A percentile compares a stretch with the other conserved stretches of the same genome.
These are phyloP conservation scores for Urocitellus parryii DNA, from an alignment of 2,113 vertebrate species.

Conservation along the genomic window DNA sequence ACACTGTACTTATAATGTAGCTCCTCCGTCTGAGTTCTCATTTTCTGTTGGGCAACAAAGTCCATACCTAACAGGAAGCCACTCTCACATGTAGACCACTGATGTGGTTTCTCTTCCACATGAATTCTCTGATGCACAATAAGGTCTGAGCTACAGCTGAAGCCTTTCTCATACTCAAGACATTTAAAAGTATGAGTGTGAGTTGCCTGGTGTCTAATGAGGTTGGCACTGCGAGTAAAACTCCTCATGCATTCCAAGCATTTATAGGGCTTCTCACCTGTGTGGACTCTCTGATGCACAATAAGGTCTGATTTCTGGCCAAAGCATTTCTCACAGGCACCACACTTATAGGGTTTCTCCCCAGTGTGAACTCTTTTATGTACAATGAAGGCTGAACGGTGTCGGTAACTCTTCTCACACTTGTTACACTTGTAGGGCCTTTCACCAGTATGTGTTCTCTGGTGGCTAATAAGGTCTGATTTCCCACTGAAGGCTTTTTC, in stretches of 20 bases:
- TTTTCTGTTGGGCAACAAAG: slow-evolving; percentile 81
- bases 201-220: slow-evolving; percentile 79
- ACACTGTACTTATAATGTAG: slow-evolving; percentile 75
- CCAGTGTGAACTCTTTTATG: slow-evolving; percentile 81
- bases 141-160: slow-evolving; percentile 78
- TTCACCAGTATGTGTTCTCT: slow-evolving; percentile 82
- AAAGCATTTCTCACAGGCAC: slow-evolving; percentile 82
- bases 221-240: slow-evolving; percentile 78
- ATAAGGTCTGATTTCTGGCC: slow-evolving; percentile 80
- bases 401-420: slow-evolving; percentile 82
- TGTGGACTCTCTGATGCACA: slow-evolving; percentile 80
- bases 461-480: slow-evolving; percentile 81
- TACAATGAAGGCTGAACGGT: slow-evolving; percentile 79
- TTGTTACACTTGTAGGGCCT: slow-evolving; percentile 81
- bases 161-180: slow-evolving; percentile 80
- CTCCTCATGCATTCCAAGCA: slow-evolving; percentile 80
- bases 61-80: slow-evolving; percentile 80
- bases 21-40: slow-evolving; percentile 80
- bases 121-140: slow-evolving; percentile 82
- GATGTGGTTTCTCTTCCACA: slow-evolving; percentile 79
- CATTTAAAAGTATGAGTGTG: slow-evolving; percentile 81
- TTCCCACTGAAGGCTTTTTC: slow-evolving; percentile 83
- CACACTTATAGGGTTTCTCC: slow-evolving; percentile 81
- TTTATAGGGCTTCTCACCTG: slow-evolving; percentile 79
- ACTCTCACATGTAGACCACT: slow-evolving; percentile 79